A percentile compares a stretch with the other conserved stretches of the same genome.
These are phyloP conservation scores for Oligia latruncula DNA, from an alignment of 2,888 invertebrate genomes.

Conservation along the genomic window DNA sequence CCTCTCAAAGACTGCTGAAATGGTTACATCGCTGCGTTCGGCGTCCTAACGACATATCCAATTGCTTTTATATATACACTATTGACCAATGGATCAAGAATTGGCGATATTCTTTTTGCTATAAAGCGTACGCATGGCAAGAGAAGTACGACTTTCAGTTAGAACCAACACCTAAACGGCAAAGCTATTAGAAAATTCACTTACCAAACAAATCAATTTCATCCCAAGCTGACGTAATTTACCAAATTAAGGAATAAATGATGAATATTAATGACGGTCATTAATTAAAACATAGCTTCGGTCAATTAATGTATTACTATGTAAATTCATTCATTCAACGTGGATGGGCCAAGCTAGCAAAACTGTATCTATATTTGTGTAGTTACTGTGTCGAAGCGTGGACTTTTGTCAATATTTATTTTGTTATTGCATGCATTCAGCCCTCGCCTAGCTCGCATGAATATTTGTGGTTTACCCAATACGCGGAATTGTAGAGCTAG, in stretches of 20 bases:
- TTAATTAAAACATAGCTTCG: conserved; percentile 53
- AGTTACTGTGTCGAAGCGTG: conserved; percentile 10
- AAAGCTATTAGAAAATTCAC: conserved; percentile 8
- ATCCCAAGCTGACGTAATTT: conserved; percentile 22
- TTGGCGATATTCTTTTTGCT: not conserved
- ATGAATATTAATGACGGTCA: conserved; percentile 48
- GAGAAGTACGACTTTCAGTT: not conserved
- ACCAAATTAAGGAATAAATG: conserved; percentile 42
- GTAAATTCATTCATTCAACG: conserved; percentile 55
- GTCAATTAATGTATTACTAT: conserved; percentile 56
- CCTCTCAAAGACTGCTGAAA: not conserved
- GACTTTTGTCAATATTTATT: conserved; percentile 48
- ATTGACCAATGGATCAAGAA: not conserved
- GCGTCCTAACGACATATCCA: not conserved
- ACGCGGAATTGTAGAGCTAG: conserved; percentile 25
- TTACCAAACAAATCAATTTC: conserved; percentile 24
- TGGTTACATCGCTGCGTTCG: not conserved
- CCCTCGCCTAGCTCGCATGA: conserved; percentile 13
- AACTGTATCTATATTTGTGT: conserved; percentile 17
- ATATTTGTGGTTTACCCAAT: conserved; percentile 45
- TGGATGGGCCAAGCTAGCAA: conserved; percentile 19
- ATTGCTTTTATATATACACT: not conserved
- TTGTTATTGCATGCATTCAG: conserved; percentile 44
- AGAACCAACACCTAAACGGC: not conserved
- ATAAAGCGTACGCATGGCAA: not conserved